Base-by-base conservation (phyloP, 2,797 vertebrate species). In the Lindbergichthys nudifrons region DNA sequence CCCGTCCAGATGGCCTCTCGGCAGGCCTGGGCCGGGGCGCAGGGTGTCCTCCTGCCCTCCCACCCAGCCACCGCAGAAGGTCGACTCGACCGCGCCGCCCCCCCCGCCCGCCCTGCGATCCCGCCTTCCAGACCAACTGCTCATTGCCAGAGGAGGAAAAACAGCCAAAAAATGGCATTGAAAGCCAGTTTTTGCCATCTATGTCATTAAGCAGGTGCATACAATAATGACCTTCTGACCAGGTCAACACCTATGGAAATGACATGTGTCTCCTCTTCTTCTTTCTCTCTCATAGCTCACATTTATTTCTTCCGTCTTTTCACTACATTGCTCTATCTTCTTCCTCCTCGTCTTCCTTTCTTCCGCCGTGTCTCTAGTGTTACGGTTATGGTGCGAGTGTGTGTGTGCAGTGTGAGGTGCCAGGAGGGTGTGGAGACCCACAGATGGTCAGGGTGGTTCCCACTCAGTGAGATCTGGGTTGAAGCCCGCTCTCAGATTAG, bases 391-490 rank as follows among this genome's bases (percentile, higher is more conserved):
- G 70, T 72, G 32, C 15, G 10, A 50, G 57, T 64, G 60, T 60
- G 73, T 73, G 68, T 72, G 75, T 79, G 83, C 66, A 73, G 80
- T 78, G 80, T 54, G 66, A 78, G 82, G 63, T 93, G 93, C 93
- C 94, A 94, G 88, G 92, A 91, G 90, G 92, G 83, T 92, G 91
- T 93, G 93, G 92, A 93, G 92, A 93, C 90, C 87, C 92, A 92
- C 95, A 95, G 94, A 95, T 95, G 94, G 94, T 87, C 88, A 82
- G 94, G 94, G 94, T 95, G 94, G 92, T 95, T 95, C 92, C 95
- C 93, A 88, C 93, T 93, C 93, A 81, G 92, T 93, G 87, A 91
- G 93, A 93, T 88, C 91, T 94, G 93, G 92, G 90, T 87, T 86
- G 62, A 79, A 87, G 91, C 93, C 93, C 91, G 67, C 88, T 87